phyloP scores from a whole-genome alignment of 2,888 invertebrate species.

The Chironomus riparius region DNA sequence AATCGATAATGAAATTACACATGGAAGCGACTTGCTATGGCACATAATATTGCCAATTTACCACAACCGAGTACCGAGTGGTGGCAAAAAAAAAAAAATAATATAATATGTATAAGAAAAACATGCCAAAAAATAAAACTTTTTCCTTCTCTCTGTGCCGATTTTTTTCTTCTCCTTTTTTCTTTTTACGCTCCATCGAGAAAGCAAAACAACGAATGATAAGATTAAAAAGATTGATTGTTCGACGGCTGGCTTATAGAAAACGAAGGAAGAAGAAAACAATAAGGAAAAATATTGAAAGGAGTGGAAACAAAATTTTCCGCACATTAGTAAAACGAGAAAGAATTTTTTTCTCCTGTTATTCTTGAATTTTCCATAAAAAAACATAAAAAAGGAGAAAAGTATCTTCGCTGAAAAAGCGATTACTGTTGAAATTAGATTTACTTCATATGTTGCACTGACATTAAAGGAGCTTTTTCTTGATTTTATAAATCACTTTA shows the following conservation, averaged over 20 bases:
- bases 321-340: not conserved
- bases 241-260: not conserved
- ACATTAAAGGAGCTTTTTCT: too few species aligned
- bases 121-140: conserved; percentile 12
- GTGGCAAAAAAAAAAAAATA: not conserved
- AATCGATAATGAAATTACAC: conserved; percentile 12
- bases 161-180: not conserved
- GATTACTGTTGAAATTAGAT: not conserved
- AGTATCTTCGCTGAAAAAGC: not conserved
- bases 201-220: conserved; percentile 26
- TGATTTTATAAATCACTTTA: too few species aligned
- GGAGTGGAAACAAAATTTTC: not conserved
- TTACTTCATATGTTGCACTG: too few species aligned
- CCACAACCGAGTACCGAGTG: not conserved
- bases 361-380: not conserved
- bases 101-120: conserved; percentile 3
- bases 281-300: not conserved
- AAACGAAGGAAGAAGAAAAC: not conserved
- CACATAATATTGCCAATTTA: conserved; percentile 9
- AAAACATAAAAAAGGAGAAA: too few species aligned
- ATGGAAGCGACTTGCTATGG: not conserved
- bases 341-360: not conserved
- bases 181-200: conserved; percentile 4
- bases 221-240: conserved; percentile 27
- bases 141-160: not conserved